Evolutionary conservation across 2,888 invertebrate species (phyloP).

Genomic region (Linnaemya tessellans): DNA sequence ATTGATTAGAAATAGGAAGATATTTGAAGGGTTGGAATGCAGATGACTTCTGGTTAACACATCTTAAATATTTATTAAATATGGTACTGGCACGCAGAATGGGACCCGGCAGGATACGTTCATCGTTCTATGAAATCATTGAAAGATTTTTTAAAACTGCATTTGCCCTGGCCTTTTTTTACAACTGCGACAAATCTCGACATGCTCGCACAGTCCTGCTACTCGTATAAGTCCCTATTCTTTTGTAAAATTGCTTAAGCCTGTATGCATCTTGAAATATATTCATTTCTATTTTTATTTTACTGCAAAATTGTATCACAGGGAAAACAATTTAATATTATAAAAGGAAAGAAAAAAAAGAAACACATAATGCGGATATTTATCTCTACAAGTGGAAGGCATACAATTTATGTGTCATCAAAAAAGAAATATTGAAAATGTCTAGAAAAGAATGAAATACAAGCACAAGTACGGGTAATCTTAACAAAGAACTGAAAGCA

Average conservation of each 20-base stretch:
- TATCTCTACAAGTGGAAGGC: slow-evolving; percentile 21
- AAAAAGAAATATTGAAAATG: not conserved
- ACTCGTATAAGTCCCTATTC: too few species aligned
- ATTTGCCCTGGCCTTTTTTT: too few species aligned
- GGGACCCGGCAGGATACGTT: too few species aligned
- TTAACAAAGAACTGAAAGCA: not conserved
- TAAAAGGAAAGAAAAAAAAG: slow-evolving; percentile 11
- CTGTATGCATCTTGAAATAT: not conserved
- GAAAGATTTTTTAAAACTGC: too few species aligned
- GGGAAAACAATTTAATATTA: slow-evolving; percentile 33
- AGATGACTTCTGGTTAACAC: too few species aligned
- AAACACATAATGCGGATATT: slow-evolving; percentile 51
- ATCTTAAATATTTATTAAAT: too few species aligned
- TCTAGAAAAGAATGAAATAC: not conserved
- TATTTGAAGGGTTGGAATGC: too few species aligned
- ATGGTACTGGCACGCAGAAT: too few species aligned
- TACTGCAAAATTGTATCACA: slow-evolving; percentile 52
- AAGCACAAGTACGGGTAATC: slow-evolving; percentile 29
- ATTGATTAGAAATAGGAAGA: too few species aligned
- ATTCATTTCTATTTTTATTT: not conserved
- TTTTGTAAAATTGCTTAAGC: not conserved
- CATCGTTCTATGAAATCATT: too few species aligned
- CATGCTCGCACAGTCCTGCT: too few species aligned
- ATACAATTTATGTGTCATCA: slow-evolving; percentile 31
- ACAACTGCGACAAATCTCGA: too few species aligned